Evolutionary conservation across 2,797 vertebrate genomes (phyloP), one percentile per base, ranked within the genome.

Genomic region (Cetoscarus ocellatus): DNA sequence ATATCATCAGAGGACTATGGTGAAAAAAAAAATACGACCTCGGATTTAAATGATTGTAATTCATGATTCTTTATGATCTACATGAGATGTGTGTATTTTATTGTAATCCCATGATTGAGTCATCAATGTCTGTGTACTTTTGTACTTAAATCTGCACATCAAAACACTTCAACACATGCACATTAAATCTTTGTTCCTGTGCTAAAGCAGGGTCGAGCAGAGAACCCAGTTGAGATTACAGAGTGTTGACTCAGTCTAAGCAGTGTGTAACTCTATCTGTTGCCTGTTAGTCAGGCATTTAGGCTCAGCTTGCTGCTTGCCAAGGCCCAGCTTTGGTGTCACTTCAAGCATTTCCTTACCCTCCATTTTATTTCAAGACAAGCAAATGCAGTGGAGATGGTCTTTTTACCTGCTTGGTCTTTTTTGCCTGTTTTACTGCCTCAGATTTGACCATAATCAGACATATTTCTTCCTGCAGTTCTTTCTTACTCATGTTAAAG

Each of bases 191-290:
- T 40, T 77, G 43, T 65, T 74, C 89, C 89, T 91, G 90, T 93
- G 91, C 86, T 92, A 86, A 93, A 92, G 93, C 89, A 93, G 91
- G 83, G 94, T 95, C 92, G 95, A 95, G 88, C 86, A 90, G 90
- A 95, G 90, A 89, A 91, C 86, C 85, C 93, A 90, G 93, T 94
- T 94, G 94, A 95, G 95, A 96, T 96, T 95, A 95, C 93, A 95
- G 93, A 95, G 94, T 95, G 94, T 97, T 96, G 95, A 95, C 93
- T 96, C 93, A 95, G 94, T 96, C 94, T 95, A 93, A 94, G 94
- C 84, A 90, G 80, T 64, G 91, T 96, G 95, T 93, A 96, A 97
- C 78, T 79, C 85, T 94, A 96, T 91, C 92, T 90, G 84, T 67
- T 55, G 83, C 83, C 84, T 94, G 95, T 94, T 94, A 94, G 93